phyloP scores from a whole-genome alignment of 53 echinoderm and acorn worm species.

The Antedon mediterranea region DNA sequence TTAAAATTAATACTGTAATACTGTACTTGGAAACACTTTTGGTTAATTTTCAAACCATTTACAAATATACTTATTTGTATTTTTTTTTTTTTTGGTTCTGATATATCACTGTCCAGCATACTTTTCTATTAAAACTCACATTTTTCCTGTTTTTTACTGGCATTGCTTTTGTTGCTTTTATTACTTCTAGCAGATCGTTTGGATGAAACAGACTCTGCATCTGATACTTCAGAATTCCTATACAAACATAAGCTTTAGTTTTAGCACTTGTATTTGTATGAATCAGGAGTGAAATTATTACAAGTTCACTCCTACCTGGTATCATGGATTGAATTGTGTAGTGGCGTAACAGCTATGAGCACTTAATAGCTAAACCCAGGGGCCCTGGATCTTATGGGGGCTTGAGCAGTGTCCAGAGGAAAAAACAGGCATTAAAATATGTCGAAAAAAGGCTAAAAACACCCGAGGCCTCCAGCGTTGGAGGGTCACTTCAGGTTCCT shows the following conservation, averaged over 20 bases:
- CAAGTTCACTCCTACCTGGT: background rate
- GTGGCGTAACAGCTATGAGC: no score
- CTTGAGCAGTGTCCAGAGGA: no score
- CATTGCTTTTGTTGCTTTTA: background rate
- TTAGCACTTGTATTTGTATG: no score
- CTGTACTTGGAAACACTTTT: background rate
- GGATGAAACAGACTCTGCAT: background rate
- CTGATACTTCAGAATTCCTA: background rate
- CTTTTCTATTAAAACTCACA: background rate
- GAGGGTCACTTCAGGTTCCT: no score
- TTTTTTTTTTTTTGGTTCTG: background rate
- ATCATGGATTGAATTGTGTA: no score
- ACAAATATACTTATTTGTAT: background rate
- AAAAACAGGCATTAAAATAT: no score
- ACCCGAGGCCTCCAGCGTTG: no score
- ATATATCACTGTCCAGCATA: background rate
- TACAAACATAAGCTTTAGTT: background rate
- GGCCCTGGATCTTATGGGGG: no score
- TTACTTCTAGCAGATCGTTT: background rate
- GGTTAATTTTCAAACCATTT: background rate
- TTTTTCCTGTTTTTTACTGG: background rate
- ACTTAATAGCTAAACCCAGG: no score
- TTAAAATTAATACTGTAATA: background rate
- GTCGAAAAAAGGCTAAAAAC: no score
- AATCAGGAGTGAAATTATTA: background rate